Percentiles rank a stretch among this genome's conserved stretches.
These are phyloP conservation scores for Erpetoichthys calabaricus DNA, from an alignment of 2,797 vertebrate genomes.

Conservation along the genomic window DNA sequence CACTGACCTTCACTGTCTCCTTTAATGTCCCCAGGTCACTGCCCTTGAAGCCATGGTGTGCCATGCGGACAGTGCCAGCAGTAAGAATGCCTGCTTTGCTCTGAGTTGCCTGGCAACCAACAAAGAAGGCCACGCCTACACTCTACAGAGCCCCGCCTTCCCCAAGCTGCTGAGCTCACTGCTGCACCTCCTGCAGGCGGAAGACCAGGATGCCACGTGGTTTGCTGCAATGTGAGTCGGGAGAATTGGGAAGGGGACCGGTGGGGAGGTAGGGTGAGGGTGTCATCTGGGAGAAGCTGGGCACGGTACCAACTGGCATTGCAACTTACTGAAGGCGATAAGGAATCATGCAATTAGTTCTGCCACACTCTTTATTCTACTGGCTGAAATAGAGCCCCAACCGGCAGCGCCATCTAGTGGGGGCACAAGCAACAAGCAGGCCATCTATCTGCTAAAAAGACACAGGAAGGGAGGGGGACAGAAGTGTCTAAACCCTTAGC, in stretches of 20 bases:
- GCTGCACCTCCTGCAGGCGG: constrained; percentile 20
- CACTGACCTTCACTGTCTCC: neutral
- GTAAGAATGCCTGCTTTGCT: constrained; percentile 34
- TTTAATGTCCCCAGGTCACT: constrained; percentile 16
- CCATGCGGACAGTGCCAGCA: constrained; percentile 20
- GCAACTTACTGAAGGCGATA: neutral
- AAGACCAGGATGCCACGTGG: constrained; percentile 31
- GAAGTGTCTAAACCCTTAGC: no score
- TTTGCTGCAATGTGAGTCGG: constrained; percentile 34
- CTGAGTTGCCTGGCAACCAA: constrained; percentile 30
- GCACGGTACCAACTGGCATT: neutral
- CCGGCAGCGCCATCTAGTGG: no score
- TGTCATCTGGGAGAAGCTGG: neutral
- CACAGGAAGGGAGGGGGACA: no score
- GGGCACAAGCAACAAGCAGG: no score
- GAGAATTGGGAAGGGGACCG: no score
- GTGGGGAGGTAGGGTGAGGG: neutral
- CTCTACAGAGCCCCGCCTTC: constrained; percentile 22
- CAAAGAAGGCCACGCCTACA: constrained; percentile 24
- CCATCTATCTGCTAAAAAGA: no score
- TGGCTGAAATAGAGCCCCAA: neutral
- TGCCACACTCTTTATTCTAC: neutral
- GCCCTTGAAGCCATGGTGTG: constrained; percentile 26
- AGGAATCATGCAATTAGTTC: no score
- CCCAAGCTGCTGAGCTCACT: constrained; percentile 26